These are phyloP conservation scores for Autographa gamma DNA, from an alignment of 2,888 invertebrate genomes.

Conservation along the genomic window DNA sequence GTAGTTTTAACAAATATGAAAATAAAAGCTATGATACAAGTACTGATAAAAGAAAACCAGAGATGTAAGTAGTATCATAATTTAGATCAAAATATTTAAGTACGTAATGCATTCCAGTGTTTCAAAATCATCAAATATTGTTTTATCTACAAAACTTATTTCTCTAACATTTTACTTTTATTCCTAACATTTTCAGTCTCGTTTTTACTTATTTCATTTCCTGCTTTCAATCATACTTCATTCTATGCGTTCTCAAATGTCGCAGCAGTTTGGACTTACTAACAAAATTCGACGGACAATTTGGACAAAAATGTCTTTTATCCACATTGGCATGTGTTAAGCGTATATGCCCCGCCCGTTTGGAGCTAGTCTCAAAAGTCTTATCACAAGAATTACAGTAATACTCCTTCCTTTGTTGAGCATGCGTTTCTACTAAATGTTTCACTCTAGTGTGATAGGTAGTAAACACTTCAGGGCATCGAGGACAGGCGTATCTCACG, in stretches of 20 bases:
- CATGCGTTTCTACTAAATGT: conserved; percentile 78
- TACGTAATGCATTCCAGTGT: too few species aligned
- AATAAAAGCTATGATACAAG: too few species aligned
- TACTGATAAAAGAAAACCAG: too few species aligned
- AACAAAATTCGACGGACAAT: conserved; percentile 70
- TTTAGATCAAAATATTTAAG: too few species aligned
- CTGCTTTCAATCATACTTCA: conserved; percentile 44
- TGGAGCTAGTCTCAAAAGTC: conserved; percentile 75
- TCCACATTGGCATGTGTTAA: conserved; percentile 67
- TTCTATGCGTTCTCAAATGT: conserved; percentile 70
- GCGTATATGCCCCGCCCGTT: conserved; percentile 74
- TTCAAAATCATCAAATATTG: too few species aligned
- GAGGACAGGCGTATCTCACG: conserved; percentile 78
- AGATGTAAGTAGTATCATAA: too few species aligned
- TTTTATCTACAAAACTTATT: too few species aligned
- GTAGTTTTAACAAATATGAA: neutral
- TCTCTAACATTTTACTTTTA: neutral
- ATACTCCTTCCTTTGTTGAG: conserved; percentile 70
- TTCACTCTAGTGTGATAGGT: conserved; percentile 77
- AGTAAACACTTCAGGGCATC: conserved; percentile 79
- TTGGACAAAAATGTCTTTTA: conserved; percentile 67
- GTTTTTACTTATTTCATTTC: conserved; percentile 20
- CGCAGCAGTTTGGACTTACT: conserved; percentile 72
- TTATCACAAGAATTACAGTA: conserved; percentile 73
- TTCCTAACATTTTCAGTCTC: neutral